These are phyloP conservation scores for Phalangium opilio DNA, from an alignment of 2,888 invertebrate species.

Conservation along the genomic window DNA sequence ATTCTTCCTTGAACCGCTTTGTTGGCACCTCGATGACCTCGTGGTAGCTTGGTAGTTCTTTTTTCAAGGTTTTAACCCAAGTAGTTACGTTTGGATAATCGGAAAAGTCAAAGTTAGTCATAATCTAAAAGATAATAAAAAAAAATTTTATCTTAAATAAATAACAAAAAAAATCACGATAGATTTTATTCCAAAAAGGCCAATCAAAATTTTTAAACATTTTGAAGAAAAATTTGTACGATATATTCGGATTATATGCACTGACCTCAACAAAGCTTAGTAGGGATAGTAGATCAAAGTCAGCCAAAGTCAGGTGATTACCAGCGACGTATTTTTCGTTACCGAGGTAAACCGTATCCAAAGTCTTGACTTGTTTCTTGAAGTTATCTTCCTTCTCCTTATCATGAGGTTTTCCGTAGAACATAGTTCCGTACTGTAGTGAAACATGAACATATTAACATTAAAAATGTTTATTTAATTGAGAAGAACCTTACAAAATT, in stretches of 20 bases:
- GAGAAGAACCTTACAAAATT: slow-evolving; percentile 2
- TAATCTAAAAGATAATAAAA: no score
- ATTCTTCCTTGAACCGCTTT: neutral
- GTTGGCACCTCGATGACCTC: slow-evolving; percentile 3
- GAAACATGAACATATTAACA: neutral
- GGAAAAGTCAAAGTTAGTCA: slow-evolving; percentile 1
- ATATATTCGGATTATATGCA: no score
- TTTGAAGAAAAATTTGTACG: no score
- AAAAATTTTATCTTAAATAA: no score
- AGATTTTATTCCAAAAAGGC: no score
- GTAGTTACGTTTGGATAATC: slow-evolving; percentile 2
- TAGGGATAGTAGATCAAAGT: slow-evolving; percentile 49
- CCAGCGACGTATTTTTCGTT: slow-evolving; percentile 56
- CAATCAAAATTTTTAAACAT: no score
- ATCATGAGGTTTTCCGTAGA: neutral
- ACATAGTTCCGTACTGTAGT: neutral
- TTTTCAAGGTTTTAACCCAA: slow-evolving; percentile 7
- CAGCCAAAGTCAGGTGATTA: slow-evolving; percentile 56
- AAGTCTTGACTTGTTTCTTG: slow-evolving; percentile 44
- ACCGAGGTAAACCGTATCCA: slow-evolving; percentile 51
- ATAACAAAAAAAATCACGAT: no score
- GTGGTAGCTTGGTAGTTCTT: slow-evolving; percentile 5
- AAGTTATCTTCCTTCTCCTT: slow-evolving; percentile 41
- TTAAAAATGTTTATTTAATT: no score
- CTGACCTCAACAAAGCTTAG: slow-evolving; percentile 28